Conservation (phyloP, 2,888 invertebrate species). For the Andrena minutula region DNA sequence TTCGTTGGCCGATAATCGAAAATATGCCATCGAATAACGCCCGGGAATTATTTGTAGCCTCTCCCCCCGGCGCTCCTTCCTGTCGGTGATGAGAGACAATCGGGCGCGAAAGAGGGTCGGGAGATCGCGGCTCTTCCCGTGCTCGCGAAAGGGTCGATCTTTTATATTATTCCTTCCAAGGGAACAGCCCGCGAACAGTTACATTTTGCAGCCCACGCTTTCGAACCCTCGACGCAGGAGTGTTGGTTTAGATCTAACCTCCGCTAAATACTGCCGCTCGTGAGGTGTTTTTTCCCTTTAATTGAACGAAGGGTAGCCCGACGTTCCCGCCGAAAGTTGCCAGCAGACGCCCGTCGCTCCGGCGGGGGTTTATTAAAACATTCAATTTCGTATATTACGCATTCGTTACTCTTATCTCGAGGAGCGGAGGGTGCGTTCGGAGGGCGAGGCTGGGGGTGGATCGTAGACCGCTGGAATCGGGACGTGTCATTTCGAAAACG, state of each 20-base stretch:
- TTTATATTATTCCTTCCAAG: not conserved
- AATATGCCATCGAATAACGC: constrained; percentile 83
- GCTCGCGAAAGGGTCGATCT: constrained; percentile 68
- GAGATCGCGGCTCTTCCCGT: constrained; percentile 39
- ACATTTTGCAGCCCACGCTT: not conserved
- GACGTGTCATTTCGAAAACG: constrained; percentile 69
- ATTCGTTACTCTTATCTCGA: constrained; percentile 69
- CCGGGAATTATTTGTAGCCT: constrained; percentile 79
- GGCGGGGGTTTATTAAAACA: constrained; percentile 70
- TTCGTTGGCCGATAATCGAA: constrained; percentile 84
- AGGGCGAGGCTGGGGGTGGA: constrained; percentile 19
- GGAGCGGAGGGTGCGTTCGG: constrained; percentile 42
- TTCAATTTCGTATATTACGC: constrained; percentile 74
- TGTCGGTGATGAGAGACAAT: constrained; percentile 67
- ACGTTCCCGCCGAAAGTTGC: constrained; percentile 8
- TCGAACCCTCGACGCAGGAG: not conserved
- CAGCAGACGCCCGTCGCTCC: constrained; percentile 18
- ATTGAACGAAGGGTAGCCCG: constrained; percentile 35
- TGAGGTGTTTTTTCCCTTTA: constrained; percentile 5
- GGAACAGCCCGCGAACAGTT: not conserved
- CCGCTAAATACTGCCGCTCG: not conserved
- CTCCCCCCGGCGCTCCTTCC: constrained; percentile 20
- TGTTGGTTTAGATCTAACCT: not conserved
- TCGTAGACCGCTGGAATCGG: constrained; percentile 48
- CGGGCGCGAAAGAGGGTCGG: constrained; percentile 56